Base-by-base conservation (phyloP, 2,888 invertebrate genomes). In the Trachelus stipa region DNA sequence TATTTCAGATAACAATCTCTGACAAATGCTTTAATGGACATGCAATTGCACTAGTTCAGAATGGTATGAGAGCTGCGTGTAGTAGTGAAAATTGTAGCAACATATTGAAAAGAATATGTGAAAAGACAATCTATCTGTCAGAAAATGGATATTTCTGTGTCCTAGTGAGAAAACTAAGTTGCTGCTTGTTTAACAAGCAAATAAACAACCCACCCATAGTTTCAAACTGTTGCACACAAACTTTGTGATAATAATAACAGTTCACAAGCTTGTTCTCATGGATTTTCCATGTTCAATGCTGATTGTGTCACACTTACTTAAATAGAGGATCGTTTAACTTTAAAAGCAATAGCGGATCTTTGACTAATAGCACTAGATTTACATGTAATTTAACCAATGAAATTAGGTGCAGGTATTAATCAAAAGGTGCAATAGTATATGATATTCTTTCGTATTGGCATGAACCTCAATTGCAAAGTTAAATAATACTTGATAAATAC, bases 201-300 rank as follows among this genome's bases (percentile, higher is more conserved):
- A 86, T 86, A 87, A 82, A 78, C 80, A 79, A 81, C 82, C 83
- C 84, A 85, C 78, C 77, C 76, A 76, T 77, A 81, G 80, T 81
- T 85, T 82, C 77, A 80, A 82, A 77, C 73, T 81, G 76, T 76
- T 78, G 69, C 80, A 78, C 15, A 71, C 77, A 78, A 83, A 82
- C 80, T 76, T 81, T 81, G 80, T 80, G 84, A 84, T 82, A 82
- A 83, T 82, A 84, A 81, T 81, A 83, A 85, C 81, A 79, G 81
- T 81, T 81, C 79, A 84, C 79, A 76, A 74, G 75, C 76, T 81
- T 76, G 37, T 81, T 81, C 77, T 79, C 73, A 30, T 79, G 78
- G 77, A 80, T 81, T 78, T 81, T 79, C 77, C 77, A 76, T 79
- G 77, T 82, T 85, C 73, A 82, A 78, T 76, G 40, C 40, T 15